Base-by-base conservation (phyloP, 2,797 vertebrate species). In the Acanthurus tractus region DNA sequence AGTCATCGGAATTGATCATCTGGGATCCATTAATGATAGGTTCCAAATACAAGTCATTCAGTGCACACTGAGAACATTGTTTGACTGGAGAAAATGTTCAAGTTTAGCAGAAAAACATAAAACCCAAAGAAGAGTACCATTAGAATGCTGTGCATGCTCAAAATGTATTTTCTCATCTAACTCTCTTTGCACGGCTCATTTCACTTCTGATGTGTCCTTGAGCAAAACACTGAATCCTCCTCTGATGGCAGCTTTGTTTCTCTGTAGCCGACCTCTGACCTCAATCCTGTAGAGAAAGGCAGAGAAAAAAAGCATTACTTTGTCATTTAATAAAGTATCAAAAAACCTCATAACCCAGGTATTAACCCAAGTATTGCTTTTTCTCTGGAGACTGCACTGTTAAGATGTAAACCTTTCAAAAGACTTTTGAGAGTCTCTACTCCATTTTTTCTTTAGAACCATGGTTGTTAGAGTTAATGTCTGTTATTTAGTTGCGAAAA, bases 181-280 rank as follows among this genome's bases (percentile, higher is more conserved):
- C 9, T 61, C 18, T 29, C 20, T 64, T 63, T 36, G 3, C 3
- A 18, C 22, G 38, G 20, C 46, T 57, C 52, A 20, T 11, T 63
- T 10, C 12, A 25, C 17, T 76, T 62, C 29, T 63, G 38, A 75
- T 53, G 58, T 75, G 73, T 87, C 70, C 49, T 69, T 78, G 71
- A 79, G 69, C 29, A 67, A 74, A 25, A 69, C 10, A 15, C n/a
- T 63, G 44, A 65, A 78, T 68, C 38, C 22, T 52, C 38, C 50
- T 66, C 25, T 61, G 58, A 44, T 49, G 62, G 55, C 34, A 59
- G 58, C 20, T 74, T 66, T 61, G 17, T 20, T 50, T 12, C 52
- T 58, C 38, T 62, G 13, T 8, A 10, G 36, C 22, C 18, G 57
- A 78, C 64, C 68, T 55, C 50, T 79, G 44, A 79, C 61, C 52